A percentile compares a stretch with the other conserved stretches of the same genome.
These are phyloP conservation scores for Papio anubis DNA, from an alignment of 2,113 vertebrate genomes.

Conservation along the genomic window DNA sequence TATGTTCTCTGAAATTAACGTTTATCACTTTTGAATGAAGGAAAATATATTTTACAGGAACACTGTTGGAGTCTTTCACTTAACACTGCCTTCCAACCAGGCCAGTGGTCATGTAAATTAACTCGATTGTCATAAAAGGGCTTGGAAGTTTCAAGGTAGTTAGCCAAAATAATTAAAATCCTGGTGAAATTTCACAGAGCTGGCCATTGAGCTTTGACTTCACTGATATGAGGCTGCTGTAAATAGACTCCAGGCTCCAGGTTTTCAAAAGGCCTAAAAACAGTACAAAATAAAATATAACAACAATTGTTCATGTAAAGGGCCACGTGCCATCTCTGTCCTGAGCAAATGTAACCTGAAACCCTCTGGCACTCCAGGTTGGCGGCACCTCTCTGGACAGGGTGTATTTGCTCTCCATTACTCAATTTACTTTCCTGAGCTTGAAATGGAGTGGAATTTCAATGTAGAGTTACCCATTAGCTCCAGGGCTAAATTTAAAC, in stretches of 20 bases:
- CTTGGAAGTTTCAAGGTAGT: slow-evolving; percentile 42
- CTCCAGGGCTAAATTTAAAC: slow-evolving; percentile 51
- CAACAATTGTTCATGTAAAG: slow-evolving; percentile 6
- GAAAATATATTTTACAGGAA: neutral
- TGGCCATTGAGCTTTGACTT: neutral
- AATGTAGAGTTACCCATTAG: slow-evolving; percentile 62
- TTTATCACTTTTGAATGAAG: neutral
- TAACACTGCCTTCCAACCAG: neutral
- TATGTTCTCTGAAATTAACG: neutral
- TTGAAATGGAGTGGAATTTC: slow-evolving; percentile 71
- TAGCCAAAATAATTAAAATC: slow-evolving; percentile 62
- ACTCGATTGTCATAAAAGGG: slow-evolving; percentile 27
- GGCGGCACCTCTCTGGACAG: slow-evolving; percentile 17
- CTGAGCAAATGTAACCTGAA: slow-evolving; percentile 56
- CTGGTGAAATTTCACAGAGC: slow-evolving; percentile 44
- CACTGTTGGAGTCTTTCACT: neutral
- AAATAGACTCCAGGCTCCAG: neutral
- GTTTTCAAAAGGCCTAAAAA: slow-evolving; percentile 52
- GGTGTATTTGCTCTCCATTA: slow-evolving; percentile 53
- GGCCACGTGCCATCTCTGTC: neutral
- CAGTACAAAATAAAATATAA: slow-evolving; percentile 38
- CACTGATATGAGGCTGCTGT: neutral
- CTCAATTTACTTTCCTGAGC: slow-evolving; percentile 52
- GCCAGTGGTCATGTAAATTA: slow-evolving; percentile 45
- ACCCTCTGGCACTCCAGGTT: neutral